Percentiles rank a stretch among this genome's conserved stretches.
These are phyloP conservation scores for Trachythela sp. DNA, from an alignment of 64 coral and sea anemone genomes.

Conservation along the genomic window DNA sequence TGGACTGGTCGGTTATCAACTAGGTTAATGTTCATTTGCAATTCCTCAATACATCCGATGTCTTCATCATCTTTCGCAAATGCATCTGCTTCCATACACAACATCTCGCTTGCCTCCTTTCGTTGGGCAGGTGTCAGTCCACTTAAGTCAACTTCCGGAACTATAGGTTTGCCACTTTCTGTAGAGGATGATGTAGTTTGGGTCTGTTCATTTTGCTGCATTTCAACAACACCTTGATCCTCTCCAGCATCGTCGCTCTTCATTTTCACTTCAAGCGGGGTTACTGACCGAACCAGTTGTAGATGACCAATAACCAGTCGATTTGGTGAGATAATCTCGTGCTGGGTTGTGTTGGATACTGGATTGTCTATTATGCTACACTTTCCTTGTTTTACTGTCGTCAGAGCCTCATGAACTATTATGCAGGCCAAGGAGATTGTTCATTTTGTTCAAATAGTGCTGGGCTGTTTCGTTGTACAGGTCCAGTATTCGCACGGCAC, in stretches of 20 bases:
- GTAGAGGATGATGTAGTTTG: slow-evolving; percentile 25
- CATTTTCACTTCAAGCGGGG: slow-evolving; percentile 41
- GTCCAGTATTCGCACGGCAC: not conserved
- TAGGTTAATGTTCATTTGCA: slow-evolving; percentile 35
- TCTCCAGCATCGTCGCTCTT: not conserved
- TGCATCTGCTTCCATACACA: slow-evolving; percentile 37
- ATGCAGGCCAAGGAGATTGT: not conserved
- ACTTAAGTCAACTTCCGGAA: slow-evolving; percentile 12
- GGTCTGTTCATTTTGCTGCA: not conserved
- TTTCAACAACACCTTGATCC: not conserved
- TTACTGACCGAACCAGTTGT: slow-evolving; percentile 53
- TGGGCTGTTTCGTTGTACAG: slow-evolving; percentile 4
- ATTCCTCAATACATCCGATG: slow-evolving; percentile 15
- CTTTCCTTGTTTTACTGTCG: not conserved
- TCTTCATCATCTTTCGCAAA: slow-evolving; percentile 37
- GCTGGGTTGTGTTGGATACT: slow-evolving; percentile 54
- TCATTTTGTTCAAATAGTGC: slow-evolving; percentile 10
- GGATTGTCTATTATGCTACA: slow-evolving; percentile 14
- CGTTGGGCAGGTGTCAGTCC: slow-evolving; percentile 34
- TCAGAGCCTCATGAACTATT: not conserved
- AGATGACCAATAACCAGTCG: slow-evolving; percentile 38
- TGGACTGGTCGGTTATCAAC: slow-evolving; percentile 32
- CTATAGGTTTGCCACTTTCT: not conserved
- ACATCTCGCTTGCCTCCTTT: slow-evolving; percentile 23
- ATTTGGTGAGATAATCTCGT: slow-evolving; percentile 40